Evolutionary conservation across 1,140 invertebrate genomes (phyloP).

Genomic region (Hyposmocoma kahamanoa): DNA sequence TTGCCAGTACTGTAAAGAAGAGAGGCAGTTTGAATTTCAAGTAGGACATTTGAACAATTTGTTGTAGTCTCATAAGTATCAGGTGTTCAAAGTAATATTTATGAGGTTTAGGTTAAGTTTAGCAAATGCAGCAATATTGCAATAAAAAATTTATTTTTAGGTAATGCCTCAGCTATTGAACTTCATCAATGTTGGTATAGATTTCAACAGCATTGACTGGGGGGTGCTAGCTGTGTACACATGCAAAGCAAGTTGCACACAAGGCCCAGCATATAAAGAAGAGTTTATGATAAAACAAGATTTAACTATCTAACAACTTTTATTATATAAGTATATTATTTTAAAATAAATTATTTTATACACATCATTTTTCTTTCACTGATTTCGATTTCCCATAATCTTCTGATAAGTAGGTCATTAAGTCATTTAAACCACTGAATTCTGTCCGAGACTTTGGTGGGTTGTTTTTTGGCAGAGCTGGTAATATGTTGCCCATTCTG

Average conservation of each 20-base stretch:
- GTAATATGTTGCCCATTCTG: conserved; percentile 82
- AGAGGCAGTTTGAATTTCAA: conserved; percentile 94
- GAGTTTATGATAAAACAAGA: conserved; percentile 95
- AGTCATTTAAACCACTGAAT: conserved; percentile 87
- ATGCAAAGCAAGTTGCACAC: conserved; percentile 84
- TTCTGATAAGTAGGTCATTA: conserved; percentile 83
- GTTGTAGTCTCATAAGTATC: too few species aligned
- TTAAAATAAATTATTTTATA: conserved; percentile 4
- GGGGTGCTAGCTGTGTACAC: conserved; percentile 91
- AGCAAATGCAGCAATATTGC: too few species aligned
- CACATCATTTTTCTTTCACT: conserved; percentile 23
- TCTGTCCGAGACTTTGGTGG: conserved; percentile 89
- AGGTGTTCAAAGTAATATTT: too few species aligned
- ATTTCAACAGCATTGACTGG: conserved; percentile 89
- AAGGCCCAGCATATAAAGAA: conserved; percentile 77
- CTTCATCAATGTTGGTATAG: conserved; percentile 80
- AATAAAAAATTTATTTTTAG: conserved; percentile 75
- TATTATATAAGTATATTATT: conserved; percentile 14
- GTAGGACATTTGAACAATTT: too few species aligned
- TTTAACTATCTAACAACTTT: conserved; percentile 59
- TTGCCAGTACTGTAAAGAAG: conserved; percentile 83
- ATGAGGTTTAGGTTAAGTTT: too few species aligned
- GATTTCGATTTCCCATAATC: conserved; percentile 59
- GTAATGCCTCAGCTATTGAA: conserved; percentile 94
- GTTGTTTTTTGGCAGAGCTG: conserved; percentile 86